Base-by-base conservation (phyloP, 2,113 vertebrate genomes). In the Eretmochelys imbricata region DNA sequence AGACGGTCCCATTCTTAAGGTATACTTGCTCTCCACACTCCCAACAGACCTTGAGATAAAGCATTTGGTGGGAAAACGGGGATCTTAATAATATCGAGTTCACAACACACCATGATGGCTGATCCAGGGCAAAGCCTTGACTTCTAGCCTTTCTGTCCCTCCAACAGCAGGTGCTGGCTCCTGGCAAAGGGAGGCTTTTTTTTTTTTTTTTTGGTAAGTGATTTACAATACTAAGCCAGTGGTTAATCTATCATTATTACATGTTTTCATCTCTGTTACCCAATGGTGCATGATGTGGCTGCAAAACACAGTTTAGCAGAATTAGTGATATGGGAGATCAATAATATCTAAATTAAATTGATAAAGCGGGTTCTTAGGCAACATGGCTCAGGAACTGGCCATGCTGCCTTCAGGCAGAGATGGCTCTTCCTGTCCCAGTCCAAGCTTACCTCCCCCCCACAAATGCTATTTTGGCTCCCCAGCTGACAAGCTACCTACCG, bases 401-500 rank as follows among this genome's bases (percentile, higher is more conserved):
- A 19, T 51, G 79, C 84, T 69, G 42, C 72, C 13, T 2, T 42
- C 88, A 78, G 65, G 17, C 9, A 0, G 1, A 6, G 31, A 27
- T 0, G 5, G 8, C 5, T 31, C 51, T 69, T 82, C 82, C 85
- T 50, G 6, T 0, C 48, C 79, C 81, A 20, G 2, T 29, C 62
- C 84, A 75, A 49, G 35, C 42, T 5, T 1, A 13, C 8, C 3
- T 3, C 27, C 3, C 1, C 1, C 2, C 7, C 12, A 2, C 10
- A 31, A 13, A 62, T 48, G 31, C 10, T 2, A 50, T 1, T 48
- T 50, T 85, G 50, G 82, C 91, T 95, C 2, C 76, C 76, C 79
- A 80, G 87, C 48, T 86, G 76, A 72, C 84, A 85, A 48, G 42
- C 46, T 49, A n/a, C 62, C 62, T 69, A 1, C 51, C 54, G 10